Evolutionary conservation across 1,140 invertebrate genomes (phyloP).

Genomic region (Dufourea novaeangliae): DNA sequence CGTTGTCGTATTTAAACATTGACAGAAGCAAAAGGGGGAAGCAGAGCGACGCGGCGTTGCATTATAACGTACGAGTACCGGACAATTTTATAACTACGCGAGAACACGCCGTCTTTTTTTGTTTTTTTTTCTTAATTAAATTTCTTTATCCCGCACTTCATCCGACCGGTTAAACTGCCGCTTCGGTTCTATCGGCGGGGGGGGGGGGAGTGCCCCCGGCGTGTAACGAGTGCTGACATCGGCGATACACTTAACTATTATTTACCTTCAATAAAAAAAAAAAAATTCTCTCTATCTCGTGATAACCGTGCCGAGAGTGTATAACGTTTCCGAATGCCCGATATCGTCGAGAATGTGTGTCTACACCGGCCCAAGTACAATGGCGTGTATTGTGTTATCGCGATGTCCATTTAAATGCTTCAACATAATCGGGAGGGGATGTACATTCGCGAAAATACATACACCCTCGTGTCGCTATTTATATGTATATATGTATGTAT

Average conservation of each 20-base stretch:
- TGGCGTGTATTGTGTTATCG: constrained; percentile 11
- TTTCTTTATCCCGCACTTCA: neutral
- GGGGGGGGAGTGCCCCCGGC: neutral
- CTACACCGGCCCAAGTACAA: neutral
- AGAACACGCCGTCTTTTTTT: neutral
- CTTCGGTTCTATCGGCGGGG: neutral
- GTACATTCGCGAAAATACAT: neutral
- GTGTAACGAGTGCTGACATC: neutral
- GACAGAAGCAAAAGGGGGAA: constrained; percentile 11
- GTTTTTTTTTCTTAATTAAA: too few relatives aligned
- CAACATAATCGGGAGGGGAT: neutral
- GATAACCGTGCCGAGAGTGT: constrained; percentile 9
- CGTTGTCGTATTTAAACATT: constrained; percentile 36
- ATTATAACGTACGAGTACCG: neutral
- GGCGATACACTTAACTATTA: neutral
- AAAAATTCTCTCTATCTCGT: neutral
- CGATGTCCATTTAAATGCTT: constrained; percentile 9
- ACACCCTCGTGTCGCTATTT: too few relatives aligned
- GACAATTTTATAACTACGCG: neutral
- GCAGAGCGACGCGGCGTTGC: too few relatives aligned
- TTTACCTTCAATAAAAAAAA: constrained; percentile 15
- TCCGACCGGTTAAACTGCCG: neutral
- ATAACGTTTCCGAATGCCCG: neutral
- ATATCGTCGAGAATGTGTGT: neutral
- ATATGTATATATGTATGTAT: too few relatives aligned